Conservation (phyloP, 2,888 invertebrate genomes). For the Camptogramma bilineatum region DNA sequence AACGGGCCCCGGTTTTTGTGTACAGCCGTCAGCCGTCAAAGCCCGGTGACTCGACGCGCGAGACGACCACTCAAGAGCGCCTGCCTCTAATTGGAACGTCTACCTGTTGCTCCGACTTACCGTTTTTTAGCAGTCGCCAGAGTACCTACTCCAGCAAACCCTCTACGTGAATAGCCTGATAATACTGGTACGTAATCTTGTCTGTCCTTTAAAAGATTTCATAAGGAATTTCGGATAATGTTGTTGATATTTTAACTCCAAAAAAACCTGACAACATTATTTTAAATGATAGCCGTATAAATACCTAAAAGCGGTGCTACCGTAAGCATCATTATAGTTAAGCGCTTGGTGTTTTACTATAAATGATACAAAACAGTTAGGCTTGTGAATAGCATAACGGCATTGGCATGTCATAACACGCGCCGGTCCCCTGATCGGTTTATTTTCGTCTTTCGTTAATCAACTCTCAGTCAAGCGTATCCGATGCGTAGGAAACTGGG, state of each 20-base stretch:
- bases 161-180: constrained; percentile 71
- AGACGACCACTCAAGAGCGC: constrained; percentile 73
- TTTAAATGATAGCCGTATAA: neutral
- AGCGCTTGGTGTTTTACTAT: constrained; percentile 2
- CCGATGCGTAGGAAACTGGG: constrained; percentile 56
- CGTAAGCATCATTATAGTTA: constrained; percentile 2
- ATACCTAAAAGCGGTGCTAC: constrained; percentile 11
- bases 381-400: constrained; percentile 45
- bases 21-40: constrained; percentile 64
- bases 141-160: constrained; percentile 68
- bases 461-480: constrained; percentile 68
- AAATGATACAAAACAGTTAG: constrained; percentile 21
- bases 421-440: constrained; percentile 59
- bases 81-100: constrained; percentile 81
- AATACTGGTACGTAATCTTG: constrained; percentile 61
- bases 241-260: constrained; percentile 33
- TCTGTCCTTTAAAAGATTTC: constrained; percentile 34
- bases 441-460: constrained; percentile 71
- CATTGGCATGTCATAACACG: constrained; percentile 54
- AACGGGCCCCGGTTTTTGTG: constrained; percentile 77
- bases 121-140: constrained; percentile 67
- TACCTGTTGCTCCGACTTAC: constrained; percentile 81
- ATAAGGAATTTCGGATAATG: constrained; percentile 27
- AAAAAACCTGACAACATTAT: constrained; percentile 14
- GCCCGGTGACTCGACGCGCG: constrained; percentile 76